A percentile compares a stretch with the other conserved stretches of the same genome.
Evolutionary conservation across 1,140 invertebrate genomes (phyloP).

Genomic region (Lordiphosa mommai): DNA sequence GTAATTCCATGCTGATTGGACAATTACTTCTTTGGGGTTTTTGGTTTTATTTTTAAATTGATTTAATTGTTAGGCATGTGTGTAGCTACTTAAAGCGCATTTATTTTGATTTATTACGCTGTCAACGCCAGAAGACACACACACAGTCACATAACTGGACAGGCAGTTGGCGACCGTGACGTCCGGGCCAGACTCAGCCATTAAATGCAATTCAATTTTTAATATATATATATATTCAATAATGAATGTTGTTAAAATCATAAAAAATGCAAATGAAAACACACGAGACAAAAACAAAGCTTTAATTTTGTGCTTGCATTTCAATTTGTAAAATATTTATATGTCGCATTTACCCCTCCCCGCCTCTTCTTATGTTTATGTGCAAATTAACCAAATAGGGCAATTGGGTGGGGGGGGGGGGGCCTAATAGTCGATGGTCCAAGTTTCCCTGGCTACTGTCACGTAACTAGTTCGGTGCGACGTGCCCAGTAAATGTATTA

Average conservation of each 20-base stretch:
- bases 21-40: no score
- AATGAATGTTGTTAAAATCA: constrained; percentile 30
- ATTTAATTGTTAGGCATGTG: not conserved
- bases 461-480: constrained; percentile 31
- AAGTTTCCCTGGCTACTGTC: constrained; percentile 13
- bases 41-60: not conserved
- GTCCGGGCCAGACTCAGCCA: constrained; percentile 4
- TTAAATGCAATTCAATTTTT: constrained; percentile 51
- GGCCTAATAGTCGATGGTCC: constrained; percentile 33
- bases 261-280: constrained; percentile 44
- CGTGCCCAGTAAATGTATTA: constrained; percentile 39
- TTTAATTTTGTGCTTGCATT: constrained; percentile 28
- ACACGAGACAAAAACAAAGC: constrained; percentile 37
- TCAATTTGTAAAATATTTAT: constrained; percentile 56
- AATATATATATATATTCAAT: constrained; percentile 10
- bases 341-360: constrained; percentile 21
- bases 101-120: constrained; percentile 13
- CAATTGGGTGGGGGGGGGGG: constrained; percentile 16
- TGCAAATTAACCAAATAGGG: constrained; percentile 46
- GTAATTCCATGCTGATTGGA: no score
- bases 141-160: not conserved
- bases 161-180: no score
- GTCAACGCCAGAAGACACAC: constrained; percentile 5
- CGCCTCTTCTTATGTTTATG: constrained; percentile 10
- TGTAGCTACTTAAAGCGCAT: not conserved